Base-by-base conservation (phyloP, 2,888 invertebrate species). In the Phalera bucephala region DNA sequence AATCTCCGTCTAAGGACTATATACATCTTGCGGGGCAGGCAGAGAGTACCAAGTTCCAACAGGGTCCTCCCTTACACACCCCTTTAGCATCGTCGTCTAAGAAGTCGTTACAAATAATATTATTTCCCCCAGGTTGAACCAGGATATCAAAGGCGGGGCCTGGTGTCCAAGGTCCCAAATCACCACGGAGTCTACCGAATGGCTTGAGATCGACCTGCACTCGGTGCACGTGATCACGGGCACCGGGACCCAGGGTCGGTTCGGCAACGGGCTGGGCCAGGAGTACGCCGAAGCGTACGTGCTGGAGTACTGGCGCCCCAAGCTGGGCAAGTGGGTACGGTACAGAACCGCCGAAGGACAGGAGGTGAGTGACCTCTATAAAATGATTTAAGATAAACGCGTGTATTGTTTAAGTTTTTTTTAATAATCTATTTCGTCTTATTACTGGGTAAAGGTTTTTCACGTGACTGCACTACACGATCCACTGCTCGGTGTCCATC, bases 161-260 rank as follows among this genome's bases (percentile, higher is more conserved):
- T 98, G 97, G 98, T 98, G 98, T 85, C 97, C 98, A 7, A 93
- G 93, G 79, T 91, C 92, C 32, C 94, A 94, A 75, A 94, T 96
- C 65, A 94, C 94, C 13, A 92, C 93, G n/a, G 94, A 95, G 60
- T 91, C 94, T 1, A 91, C 91, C 41, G 95, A 95, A 78, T 95
- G 95, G 94, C 82, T 95, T 44, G 93, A 97, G 90, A 92, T 96
- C 50, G 94, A 97, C 75, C 91, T 98, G 51, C 93, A 93, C 64
- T 88, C 91, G 11, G 93, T 96, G 28, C 94, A 95, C 82, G 93
- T 97, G 72, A 93, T 98, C 69, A 96, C 96, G 0, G 94, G 93
- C 11, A 92, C 95, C 5, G 93, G 93, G 52, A 94, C 94, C 0
- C 97, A 97, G 84, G 98, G 98, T 14, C 93, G 98, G 33, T 97